Base-by-base conservation (phyloP, 2,113 vertebrate species). In the Scomber scombrus region DNA sequence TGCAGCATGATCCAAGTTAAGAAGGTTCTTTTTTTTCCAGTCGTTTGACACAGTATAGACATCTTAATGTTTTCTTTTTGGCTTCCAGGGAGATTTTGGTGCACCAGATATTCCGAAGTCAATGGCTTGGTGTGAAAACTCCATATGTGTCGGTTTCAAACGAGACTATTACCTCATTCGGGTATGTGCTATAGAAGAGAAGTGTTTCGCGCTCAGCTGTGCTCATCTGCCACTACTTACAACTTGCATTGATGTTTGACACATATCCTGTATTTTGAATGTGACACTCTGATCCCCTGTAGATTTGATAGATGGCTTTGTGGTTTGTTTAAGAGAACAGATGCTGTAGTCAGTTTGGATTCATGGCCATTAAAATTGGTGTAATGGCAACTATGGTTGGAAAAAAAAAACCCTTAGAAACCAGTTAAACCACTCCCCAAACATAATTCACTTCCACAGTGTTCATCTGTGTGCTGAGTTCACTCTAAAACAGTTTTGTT, bases 61-160 rank as follows among this genome's bases (percentile, higher is more conserved):
- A 54, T 52, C 12, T 19, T 40, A 31, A 40, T 69, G 49, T 62
- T 75, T 62, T 54, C 1, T 54, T 69, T 79, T 56, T 65, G 34
- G 91, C 71, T 71, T 4, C 43, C 72, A 99, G 98, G 97, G 96
- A 0, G 98, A 99, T 82, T 96, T 98, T 62, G 96, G 95, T 55
- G 97, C 97, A 50, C 97, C 98, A 31, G 98, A 99, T 90, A 95
- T 99, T 81, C 98, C 98, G 54, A 99, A 99, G 80, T 98, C 98
- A 61, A 99, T 99, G 97, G 98, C 97, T 5, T 99, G 98, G 98
- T 99, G 98, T 92, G 96, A 97, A 90, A 98, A 97, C 89, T 98
- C 98, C 75, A 97, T 99, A 80, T 99, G 98, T 88, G 98, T 99
- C 23, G 98, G 98, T 47, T 99, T 99, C 91, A 99, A 99, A 89